Conservation (phyloP, 2,888 invertebrate species). For the Scelioninae gen. 1 region DNA sequence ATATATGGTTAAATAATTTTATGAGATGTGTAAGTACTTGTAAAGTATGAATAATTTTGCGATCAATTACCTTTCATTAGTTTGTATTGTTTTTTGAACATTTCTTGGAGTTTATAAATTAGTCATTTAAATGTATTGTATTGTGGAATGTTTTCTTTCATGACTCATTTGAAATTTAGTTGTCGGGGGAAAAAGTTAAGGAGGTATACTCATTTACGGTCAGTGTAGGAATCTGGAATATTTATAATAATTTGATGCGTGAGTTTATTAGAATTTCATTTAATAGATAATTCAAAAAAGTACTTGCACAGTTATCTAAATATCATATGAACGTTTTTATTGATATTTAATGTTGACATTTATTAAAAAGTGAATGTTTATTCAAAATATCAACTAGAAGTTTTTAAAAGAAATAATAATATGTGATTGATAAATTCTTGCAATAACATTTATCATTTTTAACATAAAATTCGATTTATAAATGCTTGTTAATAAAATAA, state of each 20-base stretch:
- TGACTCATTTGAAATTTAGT: conserved; percentile 29
- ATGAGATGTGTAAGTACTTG: conserved; percentile 46
- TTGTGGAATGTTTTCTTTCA: conserved; percentile 10
- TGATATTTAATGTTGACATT: conserved; percentile 1
- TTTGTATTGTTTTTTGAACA: conserved; percentile 24
- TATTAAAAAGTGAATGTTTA: conserved; percentile 5
- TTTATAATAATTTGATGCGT: not conserved
- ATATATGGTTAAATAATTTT: conserved; percentile 44
- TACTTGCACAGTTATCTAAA: conserved; percentile 2
- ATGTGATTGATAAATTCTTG: not conserved
- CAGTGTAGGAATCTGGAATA: not conserved
- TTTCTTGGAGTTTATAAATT: not conserved
- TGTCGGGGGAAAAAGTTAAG: not conserved
- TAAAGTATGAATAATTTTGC: conserved; percentile 34
- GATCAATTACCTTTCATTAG: conserved; percentile 28
- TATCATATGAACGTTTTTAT: not conserved
- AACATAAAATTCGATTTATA: too few relatives aligned
- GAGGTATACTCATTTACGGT: conserved; percentile 1
- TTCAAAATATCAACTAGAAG: not conserved
- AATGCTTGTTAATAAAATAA: too few relatives aligned
- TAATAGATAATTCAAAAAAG: conserved; percentile 2
- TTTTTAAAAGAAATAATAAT: conserved; percentile 5
- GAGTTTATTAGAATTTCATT: not conserved
- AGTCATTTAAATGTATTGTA: conserved; percentile 2
- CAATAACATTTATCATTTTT: not conserved